Conservation (phyloP, 2,797 vertebrate genomes). For the Cossypha dichroa region DNA sequence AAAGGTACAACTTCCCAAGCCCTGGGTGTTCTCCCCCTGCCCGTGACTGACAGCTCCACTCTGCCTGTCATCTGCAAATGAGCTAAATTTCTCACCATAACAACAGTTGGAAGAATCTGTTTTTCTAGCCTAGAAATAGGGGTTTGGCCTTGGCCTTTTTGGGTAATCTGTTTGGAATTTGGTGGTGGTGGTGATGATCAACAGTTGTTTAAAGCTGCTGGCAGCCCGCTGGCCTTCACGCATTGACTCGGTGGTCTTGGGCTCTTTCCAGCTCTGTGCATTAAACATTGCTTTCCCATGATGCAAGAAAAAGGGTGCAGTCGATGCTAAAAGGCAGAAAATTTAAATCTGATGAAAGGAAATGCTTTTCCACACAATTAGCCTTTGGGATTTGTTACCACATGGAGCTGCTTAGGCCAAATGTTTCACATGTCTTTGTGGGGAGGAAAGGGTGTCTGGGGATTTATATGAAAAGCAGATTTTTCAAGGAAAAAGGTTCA, state of each 20-base stretch:
- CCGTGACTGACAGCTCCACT: background rate
- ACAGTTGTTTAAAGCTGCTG: constrained; percentile 53
- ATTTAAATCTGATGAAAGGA: constrained; percentile 67
- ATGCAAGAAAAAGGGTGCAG: constrained; percentile 58
- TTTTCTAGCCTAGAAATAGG: constrained; percentile 9
- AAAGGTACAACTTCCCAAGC: background rate
- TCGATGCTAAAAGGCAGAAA: constrained; percentile 50
- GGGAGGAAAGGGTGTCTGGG: background rate
- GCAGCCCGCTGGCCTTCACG: background rate
- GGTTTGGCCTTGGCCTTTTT: constrained; percentile 35
- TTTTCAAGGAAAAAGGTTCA: background rate
- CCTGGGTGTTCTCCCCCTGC: background rate
- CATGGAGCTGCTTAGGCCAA: constrained; percentile 49
- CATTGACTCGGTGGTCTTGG: constrained; percentile 38
- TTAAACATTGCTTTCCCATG: constrained; percentile 59
- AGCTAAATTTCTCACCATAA: constrained; percentile 1
- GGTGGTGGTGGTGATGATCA: constrained; percentile 27
- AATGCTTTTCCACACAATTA: constrained; percentile 61
- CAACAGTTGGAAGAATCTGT: constrained; percentile 42
- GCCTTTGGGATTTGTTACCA: constrained; percentile 59
- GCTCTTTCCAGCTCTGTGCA: constrained; percentile 48
- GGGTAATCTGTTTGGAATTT: constrained; percentile 60
- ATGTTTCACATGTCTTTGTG: background rate
- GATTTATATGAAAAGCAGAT: constrained; percentile 33
- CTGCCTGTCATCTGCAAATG: background rate